phyloP scores from a whole-genome alignment of 2,113 vertebrate genomes.

The Neodontobutis hainanensis region DNA sequence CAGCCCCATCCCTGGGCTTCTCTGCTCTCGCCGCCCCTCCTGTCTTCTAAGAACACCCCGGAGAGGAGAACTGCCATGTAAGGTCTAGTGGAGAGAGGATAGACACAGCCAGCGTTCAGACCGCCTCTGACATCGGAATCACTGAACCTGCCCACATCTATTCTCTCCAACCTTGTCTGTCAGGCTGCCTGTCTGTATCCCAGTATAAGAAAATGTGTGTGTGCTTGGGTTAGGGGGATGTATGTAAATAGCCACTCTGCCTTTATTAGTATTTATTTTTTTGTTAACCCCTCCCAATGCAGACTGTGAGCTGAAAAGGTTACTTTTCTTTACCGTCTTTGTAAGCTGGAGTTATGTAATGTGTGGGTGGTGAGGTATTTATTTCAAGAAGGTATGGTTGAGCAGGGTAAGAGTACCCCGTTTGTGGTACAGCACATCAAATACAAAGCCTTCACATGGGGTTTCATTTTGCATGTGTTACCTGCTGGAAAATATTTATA shows the following conservation, averaged over 20 bases:
- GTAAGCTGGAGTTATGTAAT: slow-evolving; percentile 18
- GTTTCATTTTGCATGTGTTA: no score
- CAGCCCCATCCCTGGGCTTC: slow-evolving; percentile 14
- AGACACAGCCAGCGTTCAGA: slow-evolving; percentile 67
- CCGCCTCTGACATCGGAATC: slow-evolving; percentile 71
- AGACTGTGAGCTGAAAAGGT: slow-evolving; percentile 51
- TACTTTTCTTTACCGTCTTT: slow-evolving; percentile 44
- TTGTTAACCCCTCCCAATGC: slow-evolving; percentile 39
- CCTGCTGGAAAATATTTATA: no score
- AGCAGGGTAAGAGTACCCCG: slow-evolving; percentile 24
- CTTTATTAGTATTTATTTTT: slow-evolving; percentile 9
- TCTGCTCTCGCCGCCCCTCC: slow-evolving; percentile 35
- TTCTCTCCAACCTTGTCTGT: slow-evolving; percentile 70
- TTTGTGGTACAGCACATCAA: slow-evolving; percentile 11
- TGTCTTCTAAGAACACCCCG: slow-evolving; percentile 70
- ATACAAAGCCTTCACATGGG: no score
- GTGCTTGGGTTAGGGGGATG: slow-evolving; percentile 22
- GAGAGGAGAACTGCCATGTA: slow-evolving; percentile 76
- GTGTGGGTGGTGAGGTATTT: slow-evolving; percentile 24
- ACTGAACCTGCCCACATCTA: slow-evolving; percentile 73
- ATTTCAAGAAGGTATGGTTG: slow-evolving; percentile 11
- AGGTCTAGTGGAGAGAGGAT: slow-evolving; percentile 75
- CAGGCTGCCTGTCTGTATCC: slow-evolving; percentile 49
- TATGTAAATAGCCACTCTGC: slow-evolving; percentile 2
- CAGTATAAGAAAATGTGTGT: slow-evolving; percentile 19